phyloP scores from a whole-genome alignment of 1,140 invertebrate genomes.

The Phenacoccus solenopsis region DNA sequence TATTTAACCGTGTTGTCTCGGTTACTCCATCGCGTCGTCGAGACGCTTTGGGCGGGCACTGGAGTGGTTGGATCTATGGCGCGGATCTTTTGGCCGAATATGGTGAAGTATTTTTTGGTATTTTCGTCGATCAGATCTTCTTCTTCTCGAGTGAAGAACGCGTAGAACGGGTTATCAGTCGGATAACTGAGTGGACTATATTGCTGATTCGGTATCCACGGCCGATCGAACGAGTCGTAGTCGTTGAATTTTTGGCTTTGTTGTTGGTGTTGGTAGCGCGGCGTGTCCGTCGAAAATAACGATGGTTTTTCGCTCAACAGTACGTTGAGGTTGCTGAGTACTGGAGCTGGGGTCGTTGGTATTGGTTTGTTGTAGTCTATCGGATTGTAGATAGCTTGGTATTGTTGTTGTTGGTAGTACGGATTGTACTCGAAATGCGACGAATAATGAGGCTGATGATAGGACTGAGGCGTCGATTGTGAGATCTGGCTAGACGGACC shows the following conservation, averaged over 20 bases:
- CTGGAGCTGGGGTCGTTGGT: neutral
- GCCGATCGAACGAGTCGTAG: neutral
- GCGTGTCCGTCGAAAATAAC: neutral
- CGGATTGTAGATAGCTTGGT: slow-evolving; percentile 1
- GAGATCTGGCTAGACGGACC: neutral
- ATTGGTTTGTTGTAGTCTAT: neutral
- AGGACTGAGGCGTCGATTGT: slow-evolving; percentile 4
- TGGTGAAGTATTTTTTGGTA: slow-evolving; percentile 60
- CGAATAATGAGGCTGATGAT: neutral
- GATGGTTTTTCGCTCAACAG: neutral
- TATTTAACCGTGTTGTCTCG: neutral
- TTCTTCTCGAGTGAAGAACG: slow-evolving; percentile 57
- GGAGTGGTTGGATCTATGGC: slow-evolving; percentile 32
- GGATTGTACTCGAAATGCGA: neutral
- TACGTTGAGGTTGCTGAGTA: neutral
- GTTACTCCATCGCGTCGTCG: slow-evolving; percentile 18
- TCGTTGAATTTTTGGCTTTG: neutral
- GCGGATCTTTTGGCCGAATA: slow-evolving; percentile 56
- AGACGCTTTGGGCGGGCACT: slow-evolving; percentile 36
- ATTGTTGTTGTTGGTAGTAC: neutral
- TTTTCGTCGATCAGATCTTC: slow-evolving; percentile 55
- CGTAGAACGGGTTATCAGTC: slow-evolving; percentile 44
- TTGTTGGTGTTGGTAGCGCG: neutral
- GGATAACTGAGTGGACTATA: slow-evolving; percentile 6
- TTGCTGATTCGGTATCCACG: neutral